Evolutionary conservation across 2,888 invertebrate species (phyloP), one percentile per base, ranked within the genome.

Genomic region (Nomada fabriciana): DNA sequence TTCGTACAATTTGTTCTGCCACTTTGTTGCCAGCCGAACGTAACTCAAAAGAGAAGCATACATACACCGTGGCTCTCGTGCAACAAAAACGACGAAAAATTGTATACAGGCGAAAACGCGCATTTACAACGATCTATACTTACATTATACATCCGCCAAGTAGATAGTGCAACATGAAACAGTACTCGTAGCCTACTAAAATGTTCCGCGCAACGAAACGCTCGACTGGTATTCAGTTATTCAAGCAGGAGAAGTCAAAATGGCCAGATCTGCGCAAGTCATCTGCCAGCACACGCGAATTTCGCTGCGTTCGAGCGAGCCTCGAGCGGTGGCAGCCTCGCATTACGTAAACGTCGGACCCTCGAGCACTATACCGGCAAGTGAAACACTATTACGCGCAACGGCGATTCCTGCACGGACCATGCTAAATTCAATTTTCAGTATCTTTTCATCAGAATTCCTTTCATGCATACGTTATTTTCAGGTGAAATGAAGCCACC

Each of bases 371-470:
- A 69, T 67, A 59, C 79, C 69, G 71, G 59, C 43, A 77, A 82
- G 68, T 72, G 79, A 80, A 81, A 77, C 82, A 53, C 65, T 74
- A 74, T 82, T 86, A 82, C 75, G 52, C 73, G 70, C 71, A 71
- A 70, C 77, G 68, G 53, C 64, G 77, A 81, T 78, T 69, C 63
- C 77, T 61, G 73, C 64, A 50, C 74, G 65, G 76, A 7, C 73
- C 74, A 69, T 47, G 80, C 70, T 83, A 84, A 89, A 90, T 90
- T 90, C 87, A 89, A 90, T 90, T 90, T 87, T 75, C 76, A 79
- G 80, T 86, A 84, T 85, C 88, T 89, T 89, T 90, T 89, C 88
- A 86, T 80, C 86, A 64, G 77, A 84, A 89, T 85, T 87, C 87
- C 86, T 88, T 85, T 82, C 83, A 65, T 65, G 86, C 86, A 86